Evolutionary conservation across 2,113 vertebrate genomes (phyloP).

Genomic region (Onychostoma macrolepis): DNA sequence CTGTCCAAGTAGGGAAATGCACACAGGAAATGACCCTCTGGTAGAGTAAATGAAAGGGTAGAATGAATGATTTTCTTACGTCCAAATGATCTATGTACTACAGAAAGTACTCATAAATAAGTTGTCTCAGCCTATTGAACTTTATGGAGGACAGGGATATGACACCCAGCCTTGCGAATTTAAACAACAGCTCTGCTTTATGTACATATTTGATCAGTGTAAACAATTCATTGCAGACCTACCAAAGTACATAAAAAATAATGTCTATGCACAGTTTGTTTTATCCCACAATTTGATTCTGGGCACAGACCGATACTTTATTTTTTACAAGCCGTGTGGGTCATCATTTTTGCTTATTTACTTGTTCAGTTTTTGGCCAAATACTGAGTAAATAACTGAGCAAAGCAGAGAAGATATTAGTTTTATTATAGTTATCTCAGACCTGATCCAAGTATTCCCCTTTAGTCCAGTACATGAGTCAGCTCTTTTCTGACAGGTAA

Average conservation of each 20-base stretch:
- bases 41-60: neutral
- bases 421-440: slow-evolving; percentile 6
- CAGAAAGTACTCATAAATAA: slow-evolving; percentile 4
- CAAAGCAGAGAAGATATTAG: neutral
- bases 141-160: neutral
- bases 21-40: neutral
- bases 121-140: neutral
- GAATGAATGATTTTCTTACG: neutral
- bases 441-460: neutral
- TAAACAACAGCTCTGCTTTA: neutral
- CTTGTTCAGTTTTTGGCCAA: neutral
- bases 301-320: neutral
- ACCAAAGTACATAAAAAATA: neutral
- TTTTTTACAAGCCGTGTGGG: neutral
- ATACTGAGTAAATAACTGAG: neutral
- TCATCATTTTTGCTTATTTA: neutral
- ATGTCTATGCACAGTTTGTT: neutral
- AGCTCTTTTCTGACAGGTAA: slow-evolving; percentile 14
- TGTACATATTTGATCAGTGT: neutral
- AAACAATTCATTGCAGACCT: neutral
- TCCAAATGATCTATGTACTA: neutral
- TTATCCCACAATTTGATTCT: neutral
- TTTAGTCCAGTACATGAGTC: slow-evolving; percentile 13
- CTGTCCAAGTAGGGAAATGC: neutral
- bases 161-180: neutral